Evolutionary conservation across 2,113 vertebrate species (phyloP), one percentile per base, ranked within the genome.

Genomic region (Gallinago undulata): DNA sequence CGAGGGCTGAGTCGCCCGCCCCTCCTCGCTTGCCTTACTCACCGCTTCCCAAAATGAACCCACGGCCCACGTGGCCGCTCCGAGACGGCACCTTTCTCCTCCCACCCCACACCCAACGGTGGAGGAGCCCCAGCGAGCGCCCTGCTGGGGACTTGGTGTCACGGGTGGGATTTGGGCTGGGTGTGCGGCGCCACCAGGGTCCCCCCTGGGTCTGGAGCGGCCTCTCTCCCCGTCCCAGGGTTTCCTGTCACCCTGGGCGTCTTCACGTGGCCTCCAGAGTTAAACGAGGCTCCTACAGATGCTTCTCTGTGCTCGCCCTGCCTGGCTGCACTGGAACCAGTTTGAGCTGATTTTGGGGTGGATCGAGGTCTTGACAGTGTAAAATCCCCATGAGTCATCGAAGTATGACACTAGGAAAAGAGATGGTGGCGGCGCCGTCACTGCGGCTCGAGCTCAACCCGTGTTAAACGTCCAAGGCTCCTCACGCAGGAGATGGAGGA

Each of bases 381-480:
- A 21, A 41, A 73, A 66, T 43, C 13, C 60, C 31, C 16, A 1
- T 10, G 21, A 22, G 51, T 43, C 21, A 11, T 19, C 45, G 6
- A 43, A 22, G 30, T 21, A 0, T 25, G 8, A 48, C 13, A 1
- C 47, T 7, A 6, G 48, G 47, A 23, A n/a, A 21, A 15, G 39
- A 55, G 53, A 24, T 18, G 70, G 51, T 23, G 70, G 9, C n/a
- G 11, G 50, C 60, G 1, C 28, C 28, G 1, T 13, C 8, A 2
- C 62, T 8, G 51, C 22, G 1, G 41, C 83, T 23, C 4, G 4
- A 30, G 24, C 59, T 50, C 59, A 18, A 43, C 25, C 24, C 2
- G 1, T 5, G 18, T 19, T 18, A 3, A 28, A 13, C 1, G 0
- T 5, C 19, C 0, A 43, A 30, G 59, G 9, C 50, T 24, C 28